phyloP scores from a whole-genome alignment of 2,113 vertebrate species.

The Saguinus imperator region DNA sequence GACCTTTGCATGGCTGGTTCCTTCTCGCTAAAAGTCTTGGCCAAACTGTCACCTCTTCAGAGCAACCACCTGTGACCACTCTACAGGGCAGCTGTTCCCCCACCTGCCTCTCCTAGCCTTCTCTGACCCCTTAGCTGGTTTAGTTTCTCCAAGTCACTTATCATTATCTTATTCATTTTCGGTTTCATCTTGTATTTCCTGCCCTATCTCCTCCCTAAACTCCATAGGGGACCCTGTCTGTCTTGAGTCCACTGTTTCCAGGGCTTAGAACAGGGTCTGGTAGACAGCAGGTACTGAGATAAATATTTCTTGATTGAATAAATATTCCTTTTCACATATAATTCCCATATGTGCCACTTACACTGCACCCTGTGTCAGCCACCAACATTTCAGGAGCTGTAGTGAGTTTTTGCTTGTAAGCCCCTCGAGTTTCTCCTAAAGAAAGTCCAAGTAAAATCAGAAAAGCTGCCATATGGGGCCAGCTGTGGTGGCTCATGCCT shows the following conservation, averaged over 20 bases:
- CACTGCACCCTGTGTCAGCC: background rate
- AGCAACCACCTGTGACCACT: background rate
- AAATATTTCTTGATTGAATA: constrained; percentile 36
- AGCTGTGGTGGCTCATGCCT: too few species aligned
- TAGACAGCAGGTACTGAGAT: background rate
- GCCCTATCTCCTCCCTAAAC: background rate
- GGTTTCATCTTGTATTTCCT: background rate
- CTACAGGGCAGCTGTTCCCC: background rate
- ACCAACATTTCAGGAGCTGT: background rate
- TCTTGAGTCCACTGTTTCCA: background rate
- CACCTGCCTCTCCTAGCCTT: background rate
- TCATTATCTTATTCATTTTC: background rate
- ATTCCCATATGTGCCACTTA: background rate
- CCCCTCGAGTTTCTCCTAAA: background rate
- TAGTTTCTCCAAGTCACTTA: background rate
- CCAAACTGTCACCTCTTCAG: background rate
- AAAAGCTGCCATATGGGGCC: background rate
- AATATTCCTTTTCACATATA: background rate
- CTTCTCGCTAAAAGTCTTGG: background rate
- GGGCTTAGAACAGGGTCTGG: background rate
- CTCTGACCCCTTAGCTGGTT: background rate
- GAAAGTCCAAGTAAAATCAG: background rate
- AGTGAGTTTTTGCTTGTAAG: background rate
- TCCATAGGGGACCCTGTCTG: background rate
- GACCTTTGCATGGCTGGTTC: background rate